Evolutionary conservation across 1,140 invertebrate genomes (phyloP).

Genomic region (Cyclargus thomasi): DNA sequence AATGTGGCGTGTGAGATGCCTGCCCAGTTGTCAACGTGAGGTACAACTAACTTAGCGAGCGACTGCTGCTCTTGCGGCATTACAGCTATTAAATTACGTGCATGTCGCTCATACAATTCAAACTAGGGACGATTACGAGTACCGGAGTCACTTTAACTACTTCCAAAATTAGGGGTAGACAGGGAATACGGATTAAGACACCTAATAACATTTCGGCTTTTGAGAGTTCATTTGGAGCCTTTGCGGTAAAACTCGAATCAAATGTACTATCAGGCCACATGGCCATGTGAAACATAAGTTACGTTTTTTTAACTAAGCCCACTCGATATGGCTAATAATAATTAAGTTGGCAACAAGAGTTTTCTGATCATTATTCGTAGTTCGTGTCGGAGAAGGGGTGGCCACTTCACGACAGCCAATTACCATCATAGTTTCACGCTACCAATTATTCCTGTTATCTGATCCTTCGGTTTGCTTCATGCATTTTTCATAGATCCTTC

Average conservation of each 20-base stretch:
- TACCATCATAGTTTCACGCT: neutral
- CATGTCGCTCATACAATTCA: neutral
- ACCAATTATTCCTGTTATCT: slow-evolving; percentile 4
- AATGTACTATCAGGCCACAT: too few relatives aligned
- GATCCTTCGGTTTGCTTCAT: slow-evolving; percentile 1
- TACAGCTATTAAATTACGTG: neutral
- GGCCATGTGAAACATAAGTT: too few relatives aligned
- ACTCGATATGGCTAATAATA: too few relatives aligned
- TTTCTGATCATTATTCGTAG: neutral
- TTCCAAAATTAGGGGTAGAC: too few relatives aligned
- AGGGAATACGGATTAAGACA: too few relatives aligned
- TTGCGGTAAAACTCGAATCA: too few relatives aligned
- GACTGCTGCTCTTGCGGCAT: slow-evolving; percentile 4
- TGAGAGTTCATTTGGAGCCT: too few relatives aligned
- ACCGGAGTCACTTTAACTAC: too few relatives aligned
- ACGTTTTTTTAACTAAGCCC: too few relatives aligned
- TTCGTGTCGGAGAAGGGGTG: neutral
- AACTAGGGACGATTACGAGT: neutral
- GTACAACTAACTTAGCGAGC: slow-evolving; percentile 22
- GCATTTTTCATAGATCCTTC: neutral
- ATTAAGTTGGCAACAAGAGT: neutral
- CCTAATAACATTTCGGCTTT: too few relatives aligned
- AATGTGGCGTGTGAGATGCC: slow-evolving; percentile 35
- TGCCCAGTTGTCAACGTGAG: slow-evolving; percentile 24
- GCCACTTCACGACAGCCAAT: slow-evolving; percentile 4